Evolutionary conservation across 37 sponge, comb jelly and placozoan species (phyloP).

Genomic region (Agelas oroides): DNA sequence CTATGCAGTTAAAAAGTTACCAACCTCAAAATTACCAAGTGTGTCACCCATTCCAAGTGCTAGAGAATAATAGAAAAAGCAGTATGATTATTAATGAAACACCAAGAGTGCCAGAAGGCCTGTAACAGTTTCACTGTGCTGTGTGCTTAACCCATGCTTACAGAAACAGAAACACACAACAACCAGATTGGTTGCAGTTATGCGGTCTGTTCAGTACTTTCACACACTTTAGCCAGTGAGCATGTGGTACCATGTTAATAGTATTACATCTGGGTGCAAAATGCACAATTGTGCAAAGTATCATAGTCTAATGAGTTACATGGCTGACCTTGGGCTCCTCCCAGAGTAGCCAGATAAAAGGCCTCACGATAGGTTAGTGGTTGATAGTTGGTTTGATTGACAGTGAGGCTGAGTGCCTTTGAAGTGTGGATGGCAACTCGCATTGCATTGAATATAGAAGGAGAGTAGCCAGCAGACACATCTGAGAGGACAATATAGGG

Average conservation of each 20-base stretch:
- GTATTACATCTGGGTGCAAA: too few relatives aligned
- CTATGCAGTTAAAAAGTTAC: neutral
- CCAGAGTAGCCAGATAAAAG: slow-evolving; percentile 84
- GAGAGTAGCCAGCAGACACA: slow-evolving; percentile 80
- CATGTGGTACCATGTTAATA: too few relatives aligned
- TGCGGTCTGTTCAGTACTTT: too few relatives aligned
- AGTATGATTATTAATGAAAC: too few relatives aligned
- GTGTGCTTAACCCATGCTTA: too few relatives aligned
- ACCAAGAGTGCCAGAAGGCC: too few relatives aligned
- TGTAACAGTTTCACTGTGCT: too few relatives aligned
- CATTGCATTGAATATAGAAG: slow-evolving; percentile 73
- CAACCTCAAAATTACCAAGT: slow-evolving; percentile 75
- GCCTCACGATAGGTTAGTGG: slow-evolving; percentile 65
- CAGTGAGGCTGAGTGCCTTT: slow-evolving; percentile 46
- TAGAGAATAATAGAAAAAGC: neutral
- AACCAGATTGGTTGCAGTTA: too few relatives aligned
- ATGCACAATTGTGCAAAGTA: too few relatives aligned
- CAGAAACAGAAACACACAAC: too few relatives aligned
- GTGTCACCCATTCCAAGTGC: slow-evolving; percentile 65
- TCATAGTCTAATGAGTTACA: too few relatives aligned
- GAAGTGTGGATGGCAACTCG: slow-evolving; percentile 54
- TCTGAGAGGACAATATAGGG: slow-evolving; percentile 54
- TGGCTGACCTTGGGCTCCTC: slow-evolving; percentile 75
- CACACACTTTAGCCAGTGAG: too few relatives aligned
- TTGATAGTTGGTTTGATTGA: slow-evolving; percentile 14